Percentiles rank a stretch among this genome's conserved stretches.
Conservation (phyloP, 2,113 vertebrate genomes). For the Petrocephalus zakoni region DNA sequence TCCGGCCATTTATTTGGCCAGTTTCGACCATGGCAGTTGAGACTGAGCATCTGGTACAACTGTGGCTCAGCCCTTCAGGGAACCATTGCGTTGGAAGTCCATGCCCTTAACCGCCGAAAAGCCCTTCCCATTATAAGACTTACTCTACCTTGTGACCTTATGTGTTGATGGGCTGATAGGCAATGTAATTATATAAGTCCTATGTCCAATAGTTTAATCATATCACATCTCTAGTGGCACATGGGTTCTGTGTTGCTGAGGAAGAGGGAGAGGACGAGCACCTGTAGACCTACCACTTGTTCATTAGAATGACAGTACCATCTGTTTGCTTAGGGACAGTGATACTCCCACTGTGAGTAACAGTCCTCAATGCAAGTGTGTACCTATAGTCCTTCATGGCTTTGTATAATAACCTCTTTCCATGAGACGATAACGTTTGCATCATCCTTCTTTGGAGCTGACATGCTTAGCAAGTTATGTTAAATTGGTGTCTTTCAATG, state of each 20-base stretch:
- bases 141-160: neutral
- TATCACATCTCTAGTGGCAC: neutral
- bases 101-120: neutral
- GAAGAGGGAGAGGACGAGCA: neutral
- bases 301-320: slow-evolving; percentile 2
- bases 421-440: neutral
- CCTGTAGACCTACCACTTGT: neutral
- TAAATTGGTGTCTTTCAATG: no score
- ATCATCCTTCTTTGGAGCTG: neutral
- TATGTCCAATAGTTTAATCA: neutral
- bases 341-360: neutral
- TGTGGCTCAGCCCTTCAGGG: neutral
- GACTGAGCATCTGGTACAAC: neutral
- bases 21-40: neutral
- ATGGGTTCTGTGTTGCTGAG: neutral
- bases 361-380: neutral
- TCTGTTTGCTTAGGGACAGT: neutral
- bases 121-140: neutral
- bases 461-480: neutral
- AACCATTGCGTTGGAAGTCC: neutral
- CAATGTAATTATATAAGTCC: neutral
- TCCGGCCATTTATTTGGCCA: neutral
- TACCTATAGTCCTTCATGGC: neutral
- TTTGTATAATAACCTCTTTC: neutral
- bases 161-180: neutral